These are phyloP conservation scores for Oreochromis tanganicae DNA, from an alignment of 2,113 vertebrate genomes.

Conservation along the genomic window DNA sequence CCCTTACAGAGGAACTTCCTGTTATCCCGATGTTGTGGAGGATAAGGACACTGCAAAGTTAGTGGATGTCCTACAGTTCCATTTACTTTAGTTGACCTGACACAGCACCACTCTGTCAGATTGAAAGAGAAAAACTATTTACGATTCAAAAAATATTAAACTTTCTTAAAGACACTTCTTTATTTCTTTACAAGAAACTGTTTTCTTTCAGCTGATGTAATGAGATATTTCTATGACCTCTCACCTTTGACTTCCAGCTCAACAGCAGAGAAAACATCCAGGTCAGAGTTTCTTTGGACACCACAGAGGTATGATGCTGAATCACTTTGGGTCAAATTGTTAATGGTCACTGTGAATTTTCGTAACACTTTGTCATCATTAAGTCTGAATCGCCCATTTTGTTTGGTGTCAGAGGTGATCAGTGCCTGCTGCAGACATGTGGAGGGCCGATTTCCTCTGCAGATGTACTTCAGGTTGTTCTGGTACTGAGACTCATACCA, in stretches of 20 bases:
- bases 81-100: background rate
- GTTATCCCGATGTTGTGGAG: background rate
- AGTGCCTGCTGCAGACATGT: too few species aligned
- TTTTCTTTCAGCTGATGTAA: background rate
- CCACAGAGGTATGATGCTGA: fast-evolving
- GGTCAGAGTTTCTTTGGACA: background rate
- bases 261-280: background rate
- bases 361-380: background rate
- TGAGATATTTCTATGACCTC: background rate
- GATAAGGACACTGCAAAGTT: fast-evolving
- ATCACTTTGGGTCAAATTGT: fast-evolving
- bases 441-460: too few species aligned
- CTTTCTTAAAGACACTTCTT: background rate
- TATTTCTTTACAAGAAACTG: background rate
- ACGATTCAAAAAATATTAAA: background rate
- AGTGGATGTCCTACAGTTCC: background rate
- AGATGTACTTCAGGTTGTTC: too few species aligned
- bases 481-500: too few species aligned
- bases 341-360: too few species aligned
- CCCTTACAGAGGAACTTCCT: constrained; percentile 17
- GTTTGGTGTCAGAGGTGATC: too few species aligned
- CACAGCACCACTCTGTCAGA: background rate
- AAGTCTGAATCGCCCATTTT: background rate
- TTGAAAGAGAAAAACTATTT: background rate
- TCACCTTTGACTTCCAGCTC: background rate